phyloP scores from a whole-genome alignment of 2,797 vertebrate genomes.

The Muscicapa striata region DNA sequence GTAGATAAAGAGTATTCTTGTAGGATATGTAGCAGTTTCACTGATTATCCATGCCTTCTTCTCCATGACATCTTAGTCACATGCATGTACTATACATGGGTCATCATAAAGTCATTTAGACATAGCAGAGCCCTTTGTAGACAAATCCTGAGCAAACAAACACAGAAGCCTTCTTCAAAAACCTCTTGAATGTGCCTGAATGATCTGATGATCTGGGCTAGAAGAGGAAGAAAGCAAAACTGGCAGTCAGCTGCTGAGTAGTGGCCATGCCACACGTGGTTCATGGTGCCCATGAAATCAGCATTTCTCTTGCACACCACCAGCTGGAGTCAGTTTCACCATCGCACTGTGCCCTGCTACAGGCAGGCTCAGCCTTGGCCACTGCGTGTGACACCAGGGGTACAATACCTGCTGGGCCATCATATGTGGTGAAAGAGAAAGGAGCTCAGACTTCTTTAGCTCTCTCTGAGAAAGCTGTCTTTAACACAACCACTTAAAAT shows the following conservation, averaged over 20 bases:
- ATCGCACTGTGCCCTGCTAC: not conserved
- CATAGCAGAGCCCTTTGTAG: not conserved
- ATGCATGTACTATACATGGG: not conserved
- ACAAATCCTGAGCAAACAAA: not conserved
- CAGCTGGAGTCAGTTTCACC: not conserved
- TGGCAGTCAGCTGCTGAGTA: not conserved
- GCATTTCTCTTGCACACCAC: not conserved
- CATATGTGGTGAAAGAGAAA: not conserved
- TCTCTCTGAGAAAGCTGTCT: not conserved
- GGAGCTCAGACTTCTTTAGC: not conserved
- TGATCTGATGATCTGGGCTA: not conserved
- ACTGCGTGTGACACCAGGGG: not conserved
- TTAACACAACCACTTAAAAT: not conserved
- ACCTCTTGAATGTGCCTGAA: not conserved
- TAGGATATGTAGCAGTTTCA: not conserved
- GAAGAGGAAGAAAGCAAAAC: not conserved
- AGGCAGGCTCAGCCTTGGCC: not conserved
- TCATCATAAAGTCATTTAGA: not conserved
- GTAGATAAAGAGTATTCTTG: not conserved
- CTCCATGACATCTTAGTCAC: not conserved
- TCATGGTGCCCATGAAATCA: not conserved
- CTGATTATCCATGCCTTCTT: not conserved
- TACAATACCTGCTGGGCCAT: not conserved
- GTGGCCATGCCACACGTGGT: rapidly evolving
- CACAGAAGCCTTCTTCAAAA: not conserved